Conservation (phyloP, 2,797 vertebrate genomes). For the Clarias pachynema region DNA sequence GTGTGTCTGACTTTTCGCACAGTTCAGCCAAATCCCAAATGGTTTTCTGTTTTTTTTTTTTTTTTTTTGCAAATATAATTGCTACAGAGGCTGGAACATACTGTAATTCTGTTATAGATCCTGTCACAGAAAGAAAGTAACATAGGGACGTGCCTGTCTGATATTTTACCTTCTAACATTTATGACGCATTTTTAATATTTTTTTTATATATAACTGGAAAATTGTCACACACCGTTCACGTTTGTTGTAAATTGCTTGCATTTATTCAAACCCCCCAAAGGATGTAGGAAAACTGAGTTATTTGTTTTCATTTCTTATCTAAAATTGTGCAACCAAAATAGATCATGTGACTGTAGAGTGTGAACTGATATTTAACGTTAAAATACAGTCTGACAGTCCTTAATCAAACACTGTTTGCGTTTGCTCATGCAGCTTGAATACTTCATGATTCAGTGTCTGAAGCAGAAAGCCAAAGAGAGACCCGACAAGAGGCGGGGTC, state of each 20-base stretch:
- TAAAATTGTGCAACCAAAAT: not conserved
- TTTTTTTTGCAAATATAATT: not conserved
- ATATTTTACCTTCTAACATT: not conserved
- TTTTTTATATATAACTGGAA: not conserved
- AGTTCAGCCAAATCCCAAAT: not conserved
- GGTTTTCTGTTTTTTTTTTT: not conserved
- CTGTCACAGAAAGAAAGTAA: not conserved
- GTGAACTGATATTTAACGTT: not conserved
- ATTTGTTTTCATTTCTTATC: not conserved
- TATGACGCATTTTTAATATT: not conserved
- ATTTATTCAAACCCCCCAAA: not conserved
- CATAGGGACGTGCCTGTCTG: not conserved
- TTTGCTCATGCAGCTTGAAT: slow-evolving; percentile 83
- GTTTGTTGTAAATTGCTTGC: not conserved
- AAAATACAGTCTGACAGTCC: not conserved
- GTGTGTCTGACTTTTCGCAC: not conserved
- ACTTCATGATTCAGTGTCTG: slow-evolving; percentile 96
- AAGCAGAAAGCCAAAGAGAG: slow-evolving; percentile 94
- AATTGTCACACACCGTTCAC: not conserved
- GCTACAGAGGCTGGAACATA: not conserved
- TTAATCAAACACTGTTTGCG: slow-evolving; percentile 8
- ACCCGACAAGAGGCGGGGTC: slow-evolving; percentile 85
- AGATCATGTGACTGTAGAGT: too few species aligned
- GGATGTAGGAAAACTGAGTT: not conserved
- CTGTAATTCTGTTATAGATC: not conserved